These are phyloP conservation scores for Sminthurides bifidus DNA, from an alignment of 1,140 invertebrate species.

Conservation along the genomic window DNA sequence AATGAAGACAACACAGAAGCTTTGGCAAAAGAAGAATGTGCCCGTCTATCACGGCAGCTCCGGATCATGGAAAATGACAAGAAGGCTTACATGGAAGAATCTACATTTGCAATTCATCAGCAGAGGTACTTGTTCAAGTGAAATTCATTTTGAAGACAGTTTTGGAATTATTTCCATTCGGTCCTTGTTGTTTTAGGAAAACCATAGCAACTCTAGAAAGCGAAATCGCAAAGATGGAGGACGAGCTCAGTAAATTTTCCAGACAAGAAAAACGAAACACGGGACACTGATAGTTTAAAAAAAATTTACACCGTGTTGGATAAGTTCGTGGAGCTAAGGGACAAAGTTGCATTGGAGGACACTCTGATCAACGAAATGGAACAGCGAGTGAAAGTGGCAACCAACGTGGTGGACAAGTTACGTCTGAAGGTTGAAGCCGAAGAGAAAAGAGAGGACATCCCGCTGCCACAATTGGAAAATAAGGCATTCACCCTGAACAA, in stretches of 20 bases:
- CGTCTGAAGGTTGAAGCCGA: conserved; percentile 4
- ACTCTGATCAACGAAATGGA: conserved; percentile 12
- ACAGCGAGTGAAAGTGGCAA: conserved; percentile 11
- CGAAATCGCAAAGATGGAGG: conserved; percentile 11
- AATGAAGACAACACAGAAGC: conserved; percentile 28
- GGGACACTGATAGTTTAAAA: conserved; percentile 4
- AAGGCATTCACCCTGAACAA: conserved; percentile 17
- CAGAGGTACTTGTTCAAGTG: conserved; percentile 17
- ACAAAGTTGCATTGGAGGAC: conserved; percentile 4
- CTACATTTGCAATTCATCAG: conserved; percentile 19
- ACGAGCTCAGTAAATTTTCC: conserved; percentile 1
- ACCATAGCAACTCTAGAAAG: conserved; percentile 6
- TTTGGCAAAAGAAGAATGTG: conserved; percentile 23
- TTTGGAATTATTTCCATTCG: background rate
- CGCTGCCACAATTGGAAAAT: conserved; percentile 11
- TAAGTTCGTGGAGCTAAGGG: conserved; percentile 1
- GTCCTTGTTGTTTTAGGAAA: background rate
- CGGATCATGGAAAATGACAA: conserved; percentile 32
- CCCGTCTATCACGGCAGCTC: conserved; percentile 20
- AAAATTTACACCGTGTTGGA: conserved; percentile 4
- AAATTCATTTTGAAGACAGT: too few species aligned
- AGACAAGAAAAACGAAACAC: conserved; percentile 9
- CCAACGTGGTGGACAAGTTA: conserved; percentile 15
- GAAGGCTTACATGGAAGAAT: conserved; percentile 29
- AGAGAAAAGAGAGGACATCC: conserved; percentile 7